Evolutionary conservation across 2,888 invertebrate genomes (phyloP).

Genomic region (Andrena bicolor): DNA sequence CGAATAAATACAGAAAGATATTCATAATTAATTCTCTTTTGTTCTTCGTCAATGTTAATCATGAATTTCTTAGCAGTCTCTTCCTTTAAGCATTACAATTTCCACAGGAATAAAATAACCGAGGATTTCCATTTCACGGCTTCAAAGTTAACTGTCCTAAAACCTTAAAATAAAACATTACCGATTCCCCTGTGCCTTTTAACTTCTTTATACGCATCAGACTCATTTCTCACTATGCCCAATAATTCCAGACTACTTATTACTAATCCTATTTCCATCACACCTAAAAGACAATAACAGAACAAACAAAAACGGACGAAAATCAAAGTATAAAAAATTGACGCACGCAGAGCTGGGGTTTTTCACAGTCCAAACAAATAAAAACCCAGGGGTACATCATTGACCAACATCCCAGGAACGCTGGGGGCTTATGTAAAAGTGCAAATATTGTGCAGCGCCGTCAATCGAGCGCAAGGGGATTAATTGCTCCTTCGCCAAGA

Average conservation of each 20-base stretch:
- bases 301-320: not conserved
- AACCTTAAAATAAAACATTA: not conserved
- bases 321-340: too few species aligned
- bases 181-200: too few species aligned
- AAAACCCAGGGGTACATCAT: not conserved
- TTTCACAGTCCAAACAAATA: not conserved
- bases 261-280: too few species aligned
- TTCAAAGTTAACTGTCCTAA: not conserved
- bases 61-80: not conserved
- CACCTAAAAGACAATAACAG: not conserved
- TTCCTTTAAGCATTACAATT: not conserved
- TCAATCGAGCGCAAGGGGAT: conserved; percentile 10
- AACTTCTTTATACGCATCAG: too few species aligned
- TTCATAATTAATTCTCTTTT: not conserved
- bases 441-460: conserved; percentile 7
- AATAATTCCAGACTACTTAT: too few species aligned
- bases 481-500: conserved; percentile 14
- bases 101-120: not conserved
- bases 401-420: not conserved
- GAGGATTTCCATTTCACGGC: not conserved
- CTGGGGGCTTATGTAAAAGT: not conserved
- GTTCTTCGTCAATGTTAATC: not conserved
- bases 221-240: too few species aligned
- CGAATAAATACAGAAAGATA: not conserved
- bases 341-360: not conserved